A percentile compares a stretch with the other conserved stretches of the same genome.
phyloP scores from a whole-genome alignment of 2,888 invertebrate species.

The Amiota mariae region DNA sequence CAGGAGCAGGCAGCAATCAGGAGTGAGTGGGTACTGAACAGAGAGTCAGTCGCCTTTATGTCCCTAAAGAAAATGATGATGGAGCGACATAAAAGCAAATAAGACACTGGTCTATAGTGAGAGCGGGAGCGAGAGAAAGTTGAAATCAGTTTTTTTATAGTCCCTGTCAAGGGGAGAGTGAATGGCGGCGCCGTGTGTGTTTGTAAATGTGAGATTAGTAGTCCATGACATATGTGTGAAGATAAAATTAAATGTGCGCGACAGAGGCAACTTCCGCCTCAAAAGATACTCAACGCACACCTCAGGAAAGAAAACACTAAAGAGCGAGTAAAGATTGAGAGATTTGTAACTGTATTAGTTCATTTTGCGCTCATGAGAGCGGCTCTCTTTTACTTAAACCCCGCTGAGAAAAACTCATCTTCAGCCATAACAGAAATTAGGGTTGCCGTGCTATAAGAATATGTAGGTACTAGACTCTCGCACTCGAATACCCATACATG shows the following conservation, averaged over 20 bases:
- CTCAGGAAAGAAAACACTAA: slow-evolving; percentile 17
- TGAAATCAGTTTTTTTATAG: too few relatives aligned
- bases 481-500: neutral
- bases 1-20: neutral
- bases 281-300: neutral
- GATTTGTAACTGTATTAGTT: neutral
- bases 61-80: neutral
- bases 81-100: slow-evolving; percentile 32
- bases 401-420: slow-evolving; percentile 47
- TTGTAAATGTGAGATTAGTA: slow-evolving; percentile 34
- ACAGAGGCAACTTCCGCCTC: slow-evolving; percentile 55
- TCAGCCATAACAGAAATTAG: neutral
- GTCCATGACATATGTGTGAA: slow-evolving; percentile 64
- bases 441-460: slow-evolving; percentile 13
- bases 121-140: neutral
- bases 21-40: neutral
- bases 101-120: slow-evolving; percentile 28
- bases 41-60: neutral
- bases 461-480: neutral
- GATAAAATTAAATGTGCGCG: slow-evolving; percentile 63
- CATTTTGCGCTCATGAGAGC: slow-evolving; percentile 38
- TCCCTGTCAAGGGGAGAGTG: too few relatives aligned
- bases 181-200: neutral
- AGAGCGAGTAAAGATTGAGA: neutral
- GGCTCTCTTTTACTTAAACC: slow-evolving; percentile 53